Conservation (phyloP, 2,888 invertebrate species). For the Cinara cedri region DNA sequence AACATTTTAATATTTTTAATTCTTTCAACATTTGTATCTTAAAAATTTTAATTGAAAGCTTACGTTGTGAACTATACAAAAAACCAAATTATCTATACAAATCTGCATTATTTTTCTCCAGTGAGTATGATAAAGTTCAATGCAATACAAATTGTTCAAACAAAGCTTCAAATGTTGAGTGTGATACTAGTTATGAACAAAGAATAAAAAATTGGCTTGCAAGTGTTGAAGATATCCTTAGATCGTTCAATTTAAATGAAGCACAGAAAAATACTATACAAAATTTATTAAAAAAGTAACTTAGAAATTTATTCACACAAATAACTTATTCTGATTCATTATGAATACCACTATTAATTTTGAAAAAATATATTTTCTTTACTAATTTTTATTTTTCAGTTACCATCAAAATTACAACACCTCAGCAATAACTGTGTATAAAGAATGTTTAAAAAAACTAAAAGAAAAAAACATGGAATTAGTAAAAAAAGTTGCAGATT, state of each 20-base stretch:
- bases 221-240: slow-evolving; percentile 12
- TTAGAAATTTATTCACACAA: neutral
- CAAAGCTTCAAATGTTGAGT: neutral
- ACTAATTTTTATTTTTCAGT: slow-evolving; percentile 2
- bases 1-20: no score
- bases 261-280: slow-evolving; percentile 31
- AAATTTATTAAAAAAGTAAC: slow-evolving; percentile 40
- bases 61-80: no score
- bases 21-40: no score
- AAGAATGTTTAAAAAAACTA: slow-evolving; percentile 31
- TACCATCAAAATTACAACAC: slow-evolving; percentile 19
- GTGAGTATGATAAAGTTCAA: slow-evolving; percentile 14
- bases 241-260: slow-evolving; percentile 41
- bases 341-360: neutral
- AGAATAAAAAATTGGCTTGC: slow-evolving; percentile 27
- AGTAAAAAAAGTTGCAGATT: neutral
- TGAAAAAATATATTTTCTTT: neutral
- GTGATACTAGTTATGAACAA: slow-evolving; percentile 13
- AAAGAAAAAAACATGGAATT: slow-evolving; percentile 10
- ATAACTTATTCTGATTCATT: no score
- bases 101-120: neutral
- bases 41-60: no score
- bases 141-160: neutral
- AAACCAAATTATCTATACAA: no score
- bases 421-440: neutral